phyloP scores from a whole-genome alignment of 2,797 vertebrate genomes.

The Clarias pachynema region DNA sequence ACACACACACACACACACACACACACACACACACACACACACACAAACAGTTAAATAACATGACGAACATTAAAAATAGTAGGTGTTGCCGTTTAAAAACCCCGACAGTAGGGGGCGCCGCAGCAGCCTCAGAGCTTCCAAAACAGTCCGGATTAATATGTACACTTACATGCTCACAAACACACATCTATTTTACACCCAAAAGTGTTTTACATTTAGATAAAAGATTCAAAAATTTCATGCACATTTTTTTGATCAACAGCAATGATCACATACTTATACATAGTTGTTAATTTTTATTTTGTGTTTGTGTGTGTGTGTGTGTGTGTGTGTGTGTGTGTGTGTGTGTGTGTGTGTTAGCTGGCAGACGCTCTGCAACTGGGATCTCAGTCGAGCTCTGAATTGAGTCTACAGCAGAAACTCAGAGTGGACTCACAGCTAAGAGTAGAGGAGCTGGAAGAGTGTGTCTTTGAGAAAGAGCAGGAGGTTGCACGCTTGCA shows the following conservation, averaged over 20 bases:
- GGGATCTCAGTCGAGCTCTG: constrained; percentile 57
- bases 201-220: neutral
- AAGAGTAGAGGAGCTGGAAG: constrained; percentile 76
- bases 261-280: no score
- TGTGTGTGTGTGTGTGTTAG: constrained; percentile 60
- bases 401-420: constrained; percentile 76
- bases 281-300: neutral
- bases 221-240: neutral
- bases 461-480: constrained; percentile 73
- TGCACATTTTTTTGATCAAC: neutral
- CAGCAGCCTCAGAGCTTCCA: neutral
- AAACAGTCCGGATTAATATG: neutral
- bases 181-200: neutral
- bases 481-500: constrained; percentile 71
- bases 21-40: constrained; percentile 11
- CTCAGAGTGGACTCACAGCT: constrained; percentile 67
- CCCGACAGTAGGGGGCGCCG: neutral
- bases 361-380: constrained; percentile 67
- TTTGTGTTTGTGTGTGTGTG: no score
- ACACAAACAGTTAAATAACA: neutral
- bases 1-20: neutral
- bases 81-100: neutral
- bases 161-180: neutral
- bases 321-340: constrained; percentile 31
- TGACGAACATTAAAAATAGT: neutral